Conservation (phyloP, 2,888 invertebrate species). For the Drosophila robusta region DNA sequence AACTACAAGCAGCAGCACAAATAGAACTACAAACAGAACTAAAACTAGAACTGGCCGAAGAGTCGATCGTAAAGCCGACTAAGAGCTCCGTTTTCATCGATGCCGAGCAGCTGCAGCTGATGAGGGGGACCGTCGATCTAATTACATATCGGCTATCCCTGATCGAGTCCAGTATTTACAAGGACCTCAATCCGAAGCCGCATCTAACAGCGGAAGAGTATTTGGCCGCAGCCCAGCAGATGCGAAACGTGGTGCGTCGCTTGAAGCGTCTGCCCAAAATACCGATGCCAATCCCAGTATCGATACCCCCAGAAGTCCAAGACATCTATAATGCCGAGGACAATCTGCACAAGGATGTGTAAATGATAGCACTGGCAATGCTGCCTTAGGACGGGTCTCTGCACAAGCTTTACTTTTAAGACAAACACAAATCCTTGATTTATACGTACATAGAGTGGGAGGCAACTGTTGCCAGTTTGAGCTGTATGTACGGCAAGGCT, state of each 20-base stretch:
- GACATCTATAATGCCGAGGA: background rate
- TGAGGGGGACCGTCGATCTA: background rate
- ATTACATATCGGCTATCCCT: conserved; percentile 2
- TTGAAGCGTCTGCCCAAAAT: background rate
- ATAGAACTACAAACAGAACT: too few species aligned
- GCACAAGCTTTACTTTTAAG: background rate
- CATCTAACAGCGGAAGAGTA: background rate
- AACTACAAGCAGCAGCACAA: too few species aligned
- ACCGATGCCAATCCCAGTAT: background rate
- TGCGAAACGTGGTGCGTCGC: background rate
- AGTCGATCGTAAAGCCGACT: background rate
- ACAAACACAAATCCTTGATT: too few species aligned
- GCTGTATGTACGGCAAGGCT: too few species aligned
- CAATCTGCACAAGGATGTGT: background rate
- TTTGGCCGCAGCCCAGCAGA: background rate
- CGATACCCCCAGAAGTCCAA: background rate
- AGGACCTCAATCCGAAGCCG: conserved; percentile 1
- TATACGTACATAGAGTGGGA: too few species aligned
- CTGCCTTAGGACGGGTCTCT: background rate
- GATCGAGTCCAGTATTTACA: conserved; percentile 11
- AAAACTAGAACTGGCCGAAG: too few species aligned
- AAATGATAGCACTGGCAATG: too few species aligned
- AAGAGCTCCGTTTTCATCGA: background rate
- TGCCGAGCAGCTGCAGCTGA: background rate
- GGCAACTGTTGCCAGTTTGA: too few species aligned